Base-by-base conservation (phyloP, 1,140 invertebrate species). In the Musca domestica region DNA sequence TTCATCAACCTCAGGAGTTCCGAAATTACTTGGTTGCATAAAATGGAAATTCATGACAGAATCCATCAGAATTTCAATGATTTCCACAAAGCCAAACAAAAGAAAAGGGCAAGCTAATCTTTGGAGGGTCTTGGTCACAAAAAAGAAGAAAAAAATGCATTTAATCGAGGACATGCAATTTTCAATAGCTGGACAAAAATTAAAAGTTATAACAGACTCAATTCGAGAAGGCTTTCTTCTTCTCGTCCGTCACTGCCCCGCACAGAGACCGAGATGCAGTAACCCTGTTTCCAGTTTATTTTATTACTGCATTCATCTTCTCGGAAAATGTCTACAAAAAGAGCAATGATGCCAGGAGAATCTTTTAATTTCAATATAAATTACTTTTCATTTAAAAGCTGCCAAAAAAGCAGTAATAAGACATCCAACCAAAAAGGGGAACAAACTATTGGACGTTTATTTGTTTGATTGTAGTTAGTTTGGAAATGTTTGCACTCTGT, bases 361-460 rank as follows among this genome's bases (percentile, higher is more conserved):
- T 1, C 51, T 20, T 54, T 56, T 56, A 20, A 56, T 56, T 56
- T 56, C 25, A 56, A 56, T 56, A 56, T 56, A 27, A 56, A 56
- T 56, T 56, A 56, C 52, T 56, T 27, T 56, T 56, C 22, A 15
- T 56, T 56, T 27, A 56, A 30, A n/a, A 10, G 17, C 12, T 56
- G 22, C 15, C 23, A 15, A 56, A 12, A n/a, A 23, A 25, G 2
- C n/a, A 56, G 52, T 10, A 41, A 12, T 56, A 23, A 22, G 22
- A 19, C 23, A 56, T 56, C 27, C 52, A 56, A 56, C 23, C 34
- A 41, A 41, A 4, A 30, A 30, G 27, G 3, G 27, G 27, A 41
- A 41, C 10, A 41, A 7, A 10, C 34, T 12, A 41, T 7, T 41
- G 12, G 3, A n/a, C n/a, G n/a, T n/a, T n/a, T n/a, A n/a, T n/a